phyloP scores from a whole-genome alignment of 2,797 vertebrate species.

The Takifugu ocellatus region DNA sequence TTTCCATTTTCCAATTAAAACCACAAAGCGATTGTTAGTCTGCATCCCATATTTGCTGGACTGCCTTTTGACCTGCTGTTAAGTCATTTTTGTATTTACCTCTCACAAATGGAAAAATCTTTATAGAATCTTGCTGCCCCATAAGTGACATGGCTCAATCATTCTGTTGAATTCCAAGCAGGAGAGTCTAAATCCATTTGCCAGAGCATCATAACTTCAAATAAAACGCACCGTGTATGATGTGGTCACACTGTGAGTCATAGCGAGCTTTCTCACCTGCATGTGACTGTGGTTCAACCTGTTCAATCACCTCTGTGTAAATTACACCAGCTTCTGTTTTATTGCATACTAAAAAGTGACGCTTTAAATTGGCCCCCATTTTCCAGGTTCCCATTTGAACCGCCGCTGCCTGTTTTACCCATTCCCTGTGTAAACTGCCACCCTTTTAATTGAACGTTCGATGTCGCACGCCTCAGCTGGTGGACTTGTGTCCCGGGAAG shows the following conservation, averaged over 20 bases:
- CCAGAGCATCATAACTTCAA: constrained; percentile 12
- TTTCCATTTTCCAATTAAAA: constrained; percentile 30
- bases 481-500: constrained; percentile 61
- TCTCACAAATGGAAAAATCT: no score
- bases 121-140: no score
- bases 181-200: neutral
- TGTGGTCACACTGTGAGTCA: constrained; percentile 20
- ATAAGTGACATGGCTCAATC: neutral
- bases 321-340: constrained; percentile 53
- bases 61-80: no score
- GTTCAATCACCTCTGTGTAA: constrained; percentile 44
- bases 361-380: constrained; percentile 48
- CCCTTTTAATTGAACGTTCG: constrained; percentile 54
- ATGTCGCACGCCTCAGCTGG: constrained; percentile 44
- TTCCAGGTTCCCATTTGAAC: constrained; percentile 51
- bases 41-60: no score
- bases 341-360: constrained; percentile 48
- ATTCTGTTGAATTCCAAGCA: neutral
- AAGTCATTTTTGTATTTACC: no score
- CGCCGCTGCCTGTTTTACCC: constrained; percentile 52
- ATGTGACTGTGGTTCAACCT: constrained; percentile 26
- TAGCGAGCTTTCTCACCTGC: constrained; percentile 39
- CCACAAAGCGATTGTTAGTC: neutral
- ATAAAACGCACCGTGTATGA: constrained; percentile 7
- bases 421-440: constrained; percentile 42